A percentile compares a stretch with the other conserved stretches of the same genome.
phyloP scores from a whole-genome alignment of 1,140 invertebrate genomes.

The Calephelis nemesis region DNA sequence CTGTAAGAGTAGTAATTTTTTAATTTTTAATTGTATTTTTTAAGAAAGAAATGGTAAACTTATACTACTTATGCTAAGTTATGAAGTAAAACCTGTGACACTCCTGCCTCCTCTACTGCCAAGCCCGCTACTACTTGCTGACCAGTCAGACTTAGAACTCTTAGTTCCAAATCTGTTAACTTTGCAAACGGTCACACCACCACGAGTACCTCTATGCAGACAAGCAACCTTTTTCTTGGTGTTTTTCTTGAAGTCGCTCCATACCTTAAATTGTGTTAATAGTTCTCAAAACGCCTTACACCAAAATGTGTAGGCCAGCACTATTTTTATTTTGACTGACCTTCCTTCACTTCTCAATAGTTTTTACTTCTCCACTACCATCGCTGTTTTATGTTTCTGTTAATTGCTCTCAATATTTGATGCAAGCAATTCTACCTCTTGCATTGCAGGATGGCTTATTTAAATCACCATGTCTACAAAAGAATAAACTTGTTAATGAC shows the following conservation, averaged over 20 bases:
- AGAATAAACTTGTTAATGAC: neutral
- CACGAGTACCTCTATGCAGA: constrained; percentile 28
- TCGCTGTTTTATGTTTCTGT: constrained; percentile 23
- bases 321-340: constrained; percentile 5
- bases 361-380: constrained; percentile 26
- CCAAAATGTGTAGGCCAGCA: neutral
- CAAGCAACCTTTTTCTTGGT: constrained; percentile 27
- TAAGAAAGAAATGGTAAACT: too few species aligned
- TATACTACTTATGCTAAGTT: too few species aligned
- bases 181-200: constrained; percentile 23
- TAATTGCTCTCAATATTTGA: constrained; percentile 23
- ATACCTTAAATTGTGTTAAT: constrained; percentile 1
- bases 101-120: constrained; percentile 22
- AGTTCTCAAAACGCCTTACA: neutral
- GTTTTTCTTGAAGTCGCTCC: constrained; percentile 24
- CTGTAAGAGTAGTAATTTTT: too few species aligned
- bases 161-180: constrained; percentile 25
- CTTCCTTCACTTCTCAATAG: constrained; percentile 32
- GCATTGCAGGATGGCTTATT: constrained; percentile 22
- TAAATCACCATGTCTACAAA: constrained; percentile 29
- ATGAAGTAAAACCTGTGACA: constrained; percentile 20
- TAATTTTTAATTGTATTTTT: too few species aligned
- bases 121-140: constrained; percentile 21
- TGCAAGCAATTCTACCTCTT: constrained; percentile 10
- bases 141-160: constrained; percentile 27